Evolutionary conservation across 1,140 invertebrate genomes (phyloP).

Genomic region (Oryzaephilus surinamensis): DNA sequence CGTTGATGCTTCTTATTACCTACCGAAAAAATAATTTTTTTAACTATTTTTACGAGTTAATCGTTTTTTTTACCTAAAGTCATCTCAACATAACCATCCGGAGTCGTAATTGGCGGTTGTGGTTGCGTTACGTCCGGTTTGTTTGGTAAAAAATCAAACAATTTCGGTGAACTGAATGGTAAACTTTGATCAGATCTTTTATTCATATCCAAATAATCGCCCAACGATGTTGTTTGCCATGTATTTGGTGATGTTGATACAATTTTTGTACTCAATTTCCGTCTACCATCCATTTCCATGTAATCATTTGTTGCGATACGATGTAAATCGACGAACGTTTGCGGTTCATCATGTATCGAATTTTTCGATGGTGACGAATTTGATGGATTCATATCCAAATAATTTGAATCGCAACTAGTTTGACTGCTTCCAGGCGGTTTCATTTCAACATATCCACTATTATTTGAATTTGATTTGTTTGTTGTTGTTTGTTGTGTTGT

Average conservation of each 20-base stretch:
- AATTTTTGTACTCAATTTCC: conserved; percentile 10
- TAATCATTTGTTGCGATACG: conserved; percentile 32
- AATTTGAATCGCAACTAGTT: conserved; percentile 18
- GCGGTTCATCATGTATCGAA: conserved; percentile 4
- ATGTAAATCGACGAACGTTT: too few relatives aligned
- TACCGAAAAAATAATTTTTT: too few relatives aligned
- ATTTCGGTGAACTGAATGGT: not conserved
- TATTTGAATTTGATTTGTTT: conserved; percentile 12
- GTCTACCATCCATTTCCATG: conserved; percentile 33
- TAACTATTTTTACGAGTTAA: too few relatives aligned
- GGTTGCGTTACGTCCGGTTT: conserved; percentile 25
- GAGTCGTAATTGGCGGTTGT: too few relatives aligned
- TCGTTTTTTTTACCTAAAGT: conserved; percentile 34
- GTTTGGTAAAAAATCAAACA: conserved; percentile 30
- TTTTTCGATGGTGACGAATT: conserved; percentile 15
- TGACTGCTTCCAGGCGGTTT: conserved; percentile 32
- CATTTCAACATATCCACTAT: conserved; percentile 50
- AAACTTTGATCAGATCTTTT: too few relatives aligned
- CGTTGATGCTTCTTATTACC: conserved; percentile 19
- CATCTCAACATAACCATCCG: conserved; percentile 55
- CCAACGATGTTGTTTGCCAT: not conserved
- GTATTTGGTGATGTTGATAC: conserved; percentile 6
- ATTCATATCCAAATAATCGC: conserved; percentile 21
- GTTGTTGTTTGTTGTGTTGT: conserved; percentile 25
- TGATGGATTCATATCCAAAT: conserved; percentile 40